These are phyloP conservation scores for Pteromalus puparum DNA, from an alignment of 1,140 invertebrate genomes.

Conservation along the genomic window DNA sequence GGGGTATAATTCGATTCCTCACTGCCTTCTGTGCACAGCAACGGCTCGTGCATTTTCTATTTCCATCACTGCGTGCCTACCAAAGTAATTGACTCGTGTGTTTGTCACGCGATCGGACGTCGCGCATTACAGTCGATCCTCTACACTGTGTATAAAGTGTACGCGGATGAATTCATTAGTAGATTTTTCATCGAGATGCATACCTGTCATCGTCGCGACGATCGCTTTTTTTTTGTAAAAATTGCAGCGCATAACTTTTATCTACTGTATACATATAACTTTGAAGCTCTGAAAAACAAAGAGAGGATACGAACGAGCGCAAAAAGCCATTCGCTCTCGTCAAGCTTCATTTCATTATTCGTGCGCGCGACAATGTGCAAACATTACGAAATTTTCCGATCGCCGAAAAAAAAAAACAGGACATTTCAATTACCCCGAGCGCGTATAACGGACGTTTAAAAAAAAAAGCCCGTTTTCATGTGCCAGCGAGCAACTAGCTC, in stretches of 20 bases:
- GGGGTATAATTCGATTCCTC: neutral
- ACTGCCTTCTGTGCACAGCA: neutral
- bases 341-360: neutral
- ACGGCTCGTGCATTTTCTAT: no score
- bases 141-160: neutral
- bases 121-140: neutral
- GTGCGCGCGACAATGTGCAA: neutral
- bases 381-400: neutral
- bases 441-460: neutral
- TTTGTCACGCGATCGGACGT: slow-evolving; percentile 46
- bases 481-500: neutral
- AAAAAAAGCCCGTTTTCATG: neutral
- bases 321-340: neutral
- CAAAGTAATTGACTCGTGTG: slow-evolving; percentile 16
- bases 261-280: no score
- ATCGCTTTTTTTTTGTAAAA: no score
- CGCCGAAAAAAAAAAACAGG: neutral
- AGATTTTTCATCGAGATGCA: slow-evolving; percentile 12
- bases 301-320: no score
- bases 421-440: neutral
- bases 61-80: neutral
- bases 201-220: neutral
- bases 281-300: no score
- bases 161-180: slow-evolving; percentile 17
- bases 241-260: neutral